These are phyloP conservation scores for Pararge aegeria DNA, from an alignment of 1,140 invertebrate genomes.

Conservation along the genomic window DNA sequence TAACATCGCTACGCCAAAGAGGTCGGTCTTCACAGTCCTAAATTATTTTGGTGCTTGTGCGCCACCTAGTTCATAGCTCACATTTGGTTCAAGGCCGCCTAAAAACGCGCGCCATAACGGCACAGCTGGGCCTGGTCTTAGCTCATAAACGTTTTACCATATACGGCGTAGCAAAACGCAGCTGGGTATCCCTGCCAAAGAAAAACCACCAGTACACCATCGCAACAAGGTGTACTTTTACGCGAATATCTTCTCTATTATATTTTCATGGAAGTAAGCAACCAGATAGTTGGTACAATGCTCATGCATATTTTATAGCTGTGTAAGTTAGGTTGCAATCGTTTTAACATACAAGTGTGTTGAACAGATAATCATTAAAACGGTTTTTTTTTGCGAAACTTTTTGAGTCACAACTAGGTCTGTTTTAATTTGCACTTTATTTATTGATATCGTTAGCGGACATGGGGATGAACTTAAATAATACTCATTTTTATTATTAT, in stretches of 20 bases:
- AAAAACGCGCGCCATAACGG: constrained; percentile 10
- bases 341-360: constrained; percentile 9
- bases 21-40: no score
- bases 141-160: constrained; percentile 25
- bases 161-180: constrained; percentile 17
- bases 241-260: neutral
- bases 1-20: neutral
- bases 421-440: no score
- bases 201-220: neutral
- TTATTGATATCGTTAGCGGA: no score
- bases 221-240: neutral
- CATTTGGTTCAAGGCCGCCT: constrained; percentile 15
- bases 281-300: neutral
- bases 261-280: neutral
- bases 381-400: neutral
- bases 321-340: constrained; percentile 1
- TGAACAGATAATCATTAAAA: constrained; percentile 3
- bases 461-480: no score
- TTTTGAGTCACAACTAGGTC: no score
- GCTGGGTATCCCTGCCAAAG: neutral
- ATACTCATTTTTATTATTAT: no score
- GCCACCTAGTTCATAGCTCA: constrained; percentile 6
- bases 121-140: constrained; percentile 21
- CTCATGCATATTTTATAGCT: neutral
- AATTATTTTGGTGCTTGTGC: neutral